phyloP scores from a whole-genome alignment of 2,888 invertebrate genomes.

The Eledona agricola region DNA sequence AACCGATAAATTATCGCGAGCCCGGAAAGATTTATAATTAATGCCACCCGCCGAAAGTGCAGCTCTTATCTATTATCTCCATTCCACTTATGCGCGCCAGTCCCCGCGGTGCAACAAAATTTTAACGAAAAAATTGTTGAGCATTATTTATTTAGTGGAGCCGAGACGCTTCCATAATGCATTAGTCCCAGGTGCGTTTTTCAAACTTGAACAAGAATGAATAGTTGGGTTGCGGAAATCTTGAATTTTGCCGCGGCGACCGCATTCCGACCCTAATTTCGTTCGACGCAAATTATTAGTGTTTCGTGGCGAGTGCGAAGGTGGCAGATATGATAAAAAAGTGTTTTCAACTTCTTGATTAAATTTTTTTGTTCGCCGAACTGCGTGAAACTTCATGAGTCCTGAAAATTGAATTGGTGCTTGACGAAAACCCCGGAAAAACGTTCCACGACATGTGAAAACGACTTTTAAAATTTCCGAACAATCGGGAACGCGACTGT shows the following conservation, averaged over 20 bases:
- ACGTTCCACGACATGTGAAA: constrained; percentile 5
- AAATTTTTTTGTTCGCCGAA: constrained; percentile 20
- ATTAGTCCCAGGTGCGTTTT: constrained; percentile 27
- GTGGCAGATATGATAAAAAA: constrained; percentile 8
- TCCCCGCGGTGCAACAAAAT: constrained; percentile 21
- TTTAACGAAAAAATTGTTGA: constrained; percentile 27
- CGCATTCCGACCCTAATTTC: constrained; percentile 6
- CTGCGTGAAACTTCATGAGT: constrained; percentile 7
- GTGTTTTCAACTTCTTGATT: constrained; percentile 14
- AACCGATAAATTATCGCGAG: too few relatives aligned
- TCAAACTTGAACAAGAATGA: constrained; percentile 24
- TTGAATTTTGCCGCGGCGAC: constrained; percentile 3
- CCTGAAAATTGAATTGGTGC: constrained; percentile 16
- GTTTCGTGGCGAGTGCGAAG: constrained; percentile 3
- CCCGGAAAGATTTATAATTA: constrained; percentile 14
- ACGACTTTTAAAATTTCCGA: constrained; percentile 29
- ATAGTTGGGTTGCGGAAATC: constrained; percentile 20
- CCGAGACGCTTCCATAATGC: constrained; percentile 20
- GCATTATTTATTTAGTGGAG: constrained; percentile 25
- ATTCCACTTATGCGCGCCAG: constrained; percentile 7
- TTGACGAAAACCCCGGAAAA: constrained; percentile 3
- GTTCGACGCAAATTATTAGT: constrained; percentile 9
- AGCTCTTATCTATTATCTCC: constrained; percentile 18
- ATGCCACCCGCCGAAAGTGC: background rate
- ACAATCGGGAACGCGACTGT: constrained; percentile 38